Conservation (phyloP, 2,113 vertebrate species). For the Chloropsis hardwickii region DNA sequence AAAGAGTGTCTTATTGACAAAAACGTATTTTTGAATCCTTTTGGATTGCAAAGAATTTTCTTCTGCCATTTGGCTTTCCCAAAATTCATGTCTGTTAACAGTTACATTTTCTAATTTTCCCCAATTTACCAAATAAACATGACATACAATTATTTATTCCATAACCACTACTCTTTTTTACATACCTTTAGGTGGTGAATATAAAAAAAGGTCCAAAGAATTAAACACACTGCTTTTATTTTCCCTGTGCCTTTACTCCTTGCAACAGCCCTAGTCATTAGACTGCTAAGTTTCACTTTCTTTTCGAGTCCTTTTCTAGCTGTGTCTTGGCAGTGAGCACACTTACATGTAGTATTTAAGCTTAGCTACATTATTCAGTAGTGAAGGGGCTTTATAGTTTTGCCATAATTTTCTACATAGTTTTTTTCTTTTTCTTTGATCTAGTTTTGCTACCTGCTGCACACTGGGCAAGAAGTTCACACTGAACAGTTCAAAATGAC, state of each 20-base stretch:
- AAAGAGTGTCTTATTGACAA: background rate
- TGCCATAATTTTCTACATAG: background rate
- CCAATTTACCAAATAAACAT: background rate
- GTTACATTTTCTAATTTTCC: background rate
- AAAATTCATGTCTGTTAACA: background rate
- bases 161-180: background rate
- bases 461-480: background rate
- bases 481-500: background rate
- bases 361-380: background rate
- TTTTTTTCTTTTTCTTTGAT: background rate
- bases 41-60: background rate
- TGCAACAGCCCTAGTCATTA: background rate
- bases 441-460: too few species aligned
- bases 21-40: background rate
- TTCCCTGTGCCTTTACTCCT: background rate
- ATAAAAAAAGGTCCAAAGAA: background rate
- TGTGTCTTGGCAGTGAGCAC: background rate
- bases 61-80: background rate
- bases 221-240: background rate
- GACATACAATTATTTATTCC: background rate
- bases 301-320: background rate
- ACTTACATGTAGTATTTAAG: background rate
- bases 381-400: background rate
- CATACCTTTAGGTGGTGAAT: background rate
- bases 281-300: background rate